Conservation (phyloP, 1,140 invertebrate genomes). For the Lordiphosa collinella region DNA sequence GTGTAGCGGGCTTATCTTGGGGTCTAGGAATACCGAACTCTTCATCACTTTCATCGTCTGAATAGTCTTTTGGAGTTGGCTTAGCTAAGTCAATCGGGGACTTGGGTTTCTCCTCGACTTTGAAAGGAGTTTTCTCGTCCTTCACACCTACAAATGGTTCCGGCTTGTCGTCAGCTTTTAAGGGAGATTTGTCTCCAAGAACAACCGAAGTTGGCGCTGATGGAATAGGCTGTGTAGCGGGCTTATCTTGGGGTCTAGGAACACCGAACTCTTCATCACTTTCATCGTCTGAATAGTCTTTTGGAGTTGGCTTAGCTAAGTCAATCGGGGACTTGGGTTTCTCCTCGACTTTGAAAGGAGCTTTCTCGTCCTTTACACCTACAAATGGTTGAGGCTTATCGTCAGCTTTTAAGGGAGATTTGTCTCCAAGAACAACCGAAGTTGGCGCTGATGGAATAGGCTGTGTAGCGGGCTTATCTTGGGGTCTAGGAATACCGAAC, state of each 20-base stretch:
- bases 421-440: not conserved
- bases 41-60: not conserved
- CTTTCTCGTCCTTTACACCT: not conserved
- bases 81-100: not conserved
- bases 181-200: too few relatives aligned
- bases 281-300: constrained; percentile 8
- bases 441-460: not conserved
- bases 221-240: too few relatives aligned
- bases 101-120: too few relatives aligned
- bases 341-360: constrained; percentile 3
- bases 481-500: too few relatives aligned
- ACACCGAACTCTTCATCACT: constrained; percentile 4
- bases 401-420: constrained; percentile 8
- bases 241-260: too few relatives aligned
- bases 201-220: too few relatives aligned
- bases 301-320: not conserved
- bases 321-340: constrained; percentile 23
- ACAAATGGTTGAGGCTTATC: too few relatives aligned
- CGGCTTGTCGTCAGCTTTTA: too few relatives aligned
- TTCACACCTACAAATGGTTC: too few relatives aligned
- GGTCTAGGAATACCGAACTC: too few relatives aligned
- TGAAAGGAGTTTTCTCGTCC: too few relatives aligned
- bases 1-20: too few relatives aligned
- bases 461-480: constrained; percentile 11
- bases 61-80: not conserved